Evolutionary conservation across 1,140 invertebrate species (phyloP).

Genomic region (Akabosia matsudoensis): DNA sequence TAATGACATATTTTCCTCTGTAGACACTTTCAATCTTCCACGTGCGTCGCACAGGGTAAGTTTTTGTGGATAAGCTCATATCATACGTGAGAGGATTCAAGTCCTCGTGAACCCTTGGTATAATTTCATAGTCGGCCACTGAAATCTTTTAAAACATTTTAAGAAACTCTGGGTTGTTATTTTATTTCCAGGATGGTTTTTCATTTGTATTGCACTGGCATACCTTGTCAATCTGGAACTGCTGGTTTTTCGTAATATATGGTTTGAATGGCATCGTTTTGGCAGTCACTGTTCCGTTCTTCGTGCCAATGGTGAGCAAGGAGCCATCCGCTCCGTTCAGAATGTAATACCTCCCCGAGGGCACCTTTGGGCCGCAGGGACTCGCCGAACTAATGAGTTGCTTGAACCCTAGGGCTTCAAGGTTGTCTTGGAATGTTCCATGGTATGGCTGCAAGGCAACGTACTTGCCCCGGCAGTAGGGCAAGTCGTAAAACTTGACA

Average conservation of each 20-base stretch:
- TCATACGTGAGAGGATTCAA: slow-evolving; percentile 33
- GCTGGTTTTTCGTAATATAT: slow-evolving; percentile 34
- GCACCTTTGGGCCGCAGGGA: slow-evolving; percentile 41
- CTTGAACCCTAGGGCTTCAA: slow-evolving; percentile 32
- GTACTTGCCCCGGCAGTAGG: slow-evolving; percentile 38
- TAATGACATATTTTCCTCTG: slow-evolving; percentile 33
- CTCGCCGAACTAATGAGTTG: slow-evolving; percentile 38
- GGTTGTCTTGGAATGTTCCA: slow-evolving; percentile 39
- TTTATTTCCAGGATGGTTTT: no score
- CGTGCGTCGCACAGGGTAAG: slow-evolving; percentile 10
- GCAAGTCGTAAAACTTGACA: slow-evolving; percentile 37
- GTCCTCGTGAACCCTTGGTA: slow-evolving; percentile 31
- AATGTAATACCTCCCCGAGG: slow-evolving; percentile 28
- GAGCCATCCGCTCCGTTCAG: slow-evolving; percentile 38
- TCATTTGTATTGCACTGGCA: neutral
- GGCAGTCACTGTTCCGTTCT: slow-evolving; percentile 17
- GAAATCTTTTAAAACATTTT: slow-evolving; percentile 11
- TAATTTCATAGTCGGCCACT: slow-evolving; percentile 36
- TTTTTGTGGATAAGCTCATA: slow-evolving; percentile 25
- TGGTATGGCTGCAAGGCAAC: slow-evolving; percentile 42
- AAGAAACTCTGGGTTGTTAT: neutral
- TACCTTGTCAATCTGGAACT: slow-evolving; percentile 36
- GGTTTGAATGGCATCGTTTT: slow-evolving; percentile 26
- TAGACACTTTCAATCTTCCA: slow-evolving; percentile 39
- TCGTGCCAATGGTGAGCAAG: slow-evolving; percentile 28